Conservation (phyloP, 2,113 vertebrate species). For the Bubo scandiacus region DNA sequence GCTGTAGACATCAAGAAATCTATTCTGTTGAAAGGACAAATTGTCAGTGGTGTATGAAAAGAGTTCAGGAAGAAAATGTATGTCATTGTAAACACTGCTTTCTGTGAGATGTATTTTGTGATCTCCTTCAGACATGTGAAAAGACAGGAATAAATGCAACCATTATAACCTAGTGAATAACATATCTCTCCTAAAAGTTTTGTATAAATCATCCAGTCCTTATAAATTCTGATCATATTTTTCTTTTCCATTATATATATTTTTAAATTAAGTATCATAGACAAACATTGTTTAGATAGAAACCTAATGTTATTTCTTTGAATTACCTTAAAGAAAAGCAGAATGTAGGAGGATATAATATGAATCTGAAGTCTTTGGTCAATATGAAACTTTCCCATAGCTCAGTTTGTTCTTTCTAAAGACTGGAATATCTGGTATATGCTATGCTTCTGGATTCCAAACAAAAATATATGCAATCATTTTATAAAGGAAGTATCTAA, state of each 20-base stretch:
- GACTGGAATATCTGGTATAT: not conserved
- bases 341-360: not conserved
- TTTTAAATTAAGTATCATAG: not conserved
- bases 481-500: not conserved
- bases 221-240: slow-evolving; percentile 31
- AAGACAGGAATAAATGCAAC: slow-evolving; percentile 46
- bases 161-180: slow-evolving; percentile 37
- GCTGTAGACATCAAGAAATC: not conserved
- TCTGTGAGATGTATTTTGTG: slow-evolving; percentile 23
- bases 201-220: not conserved
- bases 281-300: slow-evolving; percentile 3
- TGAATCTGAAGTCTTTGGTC: not conserved
- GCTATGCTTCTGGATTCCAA: not conserved
- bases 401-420: not conserved
- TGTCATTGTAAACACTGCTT: slow-evolving; percentile 31
- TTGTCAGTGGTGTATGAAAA: slow-evolving; percentile 26
- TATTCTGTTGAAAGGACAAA: slow-evolving; percentile 38
- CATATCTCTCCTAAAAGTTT: not conserved
- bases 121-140: slow-evolving; percentile 22
- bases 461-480: not conserved
- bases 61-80: slow-evolving; percentile 33
- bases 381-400: not conserved
- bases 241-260: slow-evolving; percentile 18
- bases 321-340: not conserved
- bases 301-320: not conserved